Evolutionary conservation across 2,888 invertebrate genomes (phyloP).

Genomic region (Orthosia cruda): DNA sequence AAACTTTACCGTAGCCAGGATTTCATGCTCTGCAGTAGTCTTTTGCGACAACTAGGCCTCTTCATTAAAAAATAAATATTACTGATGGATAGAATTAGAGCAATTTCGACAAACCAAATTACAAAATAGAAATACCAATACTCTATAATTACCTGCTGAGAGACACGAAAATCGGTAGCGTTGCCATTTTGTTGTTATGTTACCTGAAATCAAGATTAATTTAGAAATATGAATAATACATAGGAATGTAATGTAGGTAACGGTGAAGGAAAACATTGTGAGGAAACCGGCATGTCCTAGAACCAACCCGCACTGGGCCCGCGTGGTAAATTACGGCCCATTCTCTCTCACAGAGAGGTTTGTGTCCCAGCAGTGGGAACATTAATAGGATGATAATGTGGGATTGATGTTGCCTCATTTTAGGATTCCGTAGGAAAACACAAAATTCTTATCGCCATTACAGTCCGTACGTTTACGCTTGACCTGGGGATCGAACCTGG

Average conservation of each 20-base stretch:
- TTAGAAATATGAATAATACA: background rate
- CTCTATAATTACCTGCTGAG: conserved; percentile 81
- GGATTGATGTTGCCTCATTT: background rate
- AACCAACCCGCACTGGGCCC: no score
- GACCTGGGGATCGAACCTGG: background rate
- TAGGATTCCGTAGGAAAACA: background rate
- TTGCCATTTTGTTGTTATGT: conserved; percentile 80
- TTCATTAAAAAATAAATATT: no score
- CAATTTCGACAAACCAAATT: background rate
- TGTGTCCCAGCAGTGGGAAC: no score
- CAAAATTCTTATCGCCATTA: background rate
- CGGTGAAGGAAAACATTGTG: no score
- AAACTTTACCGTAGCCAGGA: background rate
- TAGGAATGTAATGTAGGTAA: no score
- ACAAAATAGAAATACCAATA: no score
- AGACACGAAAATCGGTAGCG: conserved; percentile 87
- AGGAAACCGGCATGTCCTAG: no score
- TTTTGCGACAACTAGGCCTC: background rate
- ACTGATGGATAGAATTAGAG: no score
- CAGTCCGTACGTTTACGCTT: background rate
- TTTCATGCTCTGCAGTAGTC: background rate
- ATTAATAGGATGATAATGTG: no score
- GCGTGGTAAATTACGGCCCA: no score
- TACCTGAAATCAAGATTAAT: conserved; percentile 66
- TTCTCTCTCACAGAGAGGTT: no score